These are phyloP conservation scores for Suricata suricatta DNA, from an alignment of 2,113 vertebrate genomes.

Conservation along the genomic window DNA sequence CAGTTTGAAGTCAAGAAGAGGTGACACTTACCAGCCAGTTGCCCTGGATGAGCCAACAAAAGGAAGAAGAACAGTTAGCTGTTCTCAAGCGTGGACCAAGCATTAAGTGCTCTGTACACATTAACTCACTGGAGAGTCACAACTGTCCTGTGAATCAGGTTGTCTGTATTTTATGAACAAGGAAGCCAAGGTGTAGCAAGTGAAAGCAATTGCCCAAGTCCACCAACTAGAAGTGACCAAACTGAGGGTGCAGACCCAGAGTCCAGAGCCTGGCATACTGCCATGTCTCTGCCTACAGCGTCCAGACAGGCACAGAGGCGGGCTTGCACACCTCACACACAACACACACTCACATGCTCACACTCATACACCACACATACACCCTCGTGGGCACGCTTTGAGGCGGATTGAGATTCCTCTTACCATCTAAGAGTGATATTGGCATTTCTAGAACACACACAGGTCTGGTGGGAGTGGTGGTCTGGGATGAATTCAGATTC, in stretches of 20 bases:
- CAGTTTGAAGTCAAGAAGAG: neutral
- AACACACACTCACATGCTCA: neutral
- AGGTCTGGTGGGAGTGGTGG: neutral
- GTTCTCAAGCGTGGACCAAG: neutral
- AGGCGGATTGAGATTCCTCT: neutral
- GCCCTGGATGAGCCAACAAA: neutral
- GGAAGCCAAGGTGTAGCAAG: neutral
- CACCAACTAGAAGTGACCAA: neutral
- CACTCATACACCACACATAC: neutral
- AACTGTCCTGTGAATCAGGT: neutral
- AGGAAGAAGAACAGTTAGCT: neutral
- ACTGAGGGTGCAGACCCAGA: neutral
- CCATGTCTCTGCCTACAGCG: neutral
- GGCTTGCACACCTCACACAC: no score
- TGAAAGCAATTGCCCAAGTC: neutral
- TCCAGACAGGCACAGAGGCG: neutral
- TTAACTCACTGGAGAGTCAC: neutral
- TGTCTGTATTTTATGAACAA: neutral
- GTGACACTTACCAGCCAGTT: neutral
- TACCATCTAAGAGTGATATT: conserved; percentile 17
- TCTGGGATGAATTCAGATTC: neutral
- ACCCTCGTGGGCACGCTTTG: neutral
- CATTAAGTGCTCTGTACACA: neutral
- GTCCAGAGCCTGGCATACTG: neutral
- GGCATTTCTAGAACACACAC: neutral